Base-by-base conservation (phyloP, 2,888 invertebrate genomes). In the Heteromurus nitidus region DNA sequence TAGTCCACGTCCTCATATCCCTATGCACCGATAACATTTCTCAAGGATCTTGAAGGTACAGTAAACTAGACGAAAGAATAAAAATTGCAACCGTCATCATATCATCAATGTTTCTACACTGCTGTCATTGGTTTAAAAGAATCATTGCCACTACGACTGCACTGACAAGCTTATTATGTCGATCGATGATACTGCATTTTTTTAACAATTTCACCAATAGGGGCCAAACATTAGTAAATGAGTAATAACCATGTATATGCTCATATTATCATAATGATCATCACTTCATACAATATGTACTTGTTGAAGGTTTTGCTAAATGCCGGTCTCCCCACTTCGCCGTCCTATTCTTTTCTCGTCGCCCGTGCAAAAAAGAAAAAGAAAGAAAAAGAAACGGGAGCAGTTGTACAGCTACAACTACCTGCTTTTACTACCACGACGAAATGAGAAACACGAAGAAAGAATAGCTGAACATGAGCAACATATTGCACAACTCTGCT, bases 361-460 rank as follows among this genome's bases (percentile, higher is more conserved):
- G n/a, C n/a, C n/a, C n/a, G n/a, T n/a, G n/a, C n/a, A n/a, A n/a
- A n/a, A n/a, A n/a, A n/a, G n/a, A n/a, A n/a, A n/a, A n/a, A n/a
- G n/a, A n/a, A 62, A 62, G 31, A 67, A 44, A 44, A n/a, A 67
- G 47, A 67, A 67, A 67, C 67, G 67, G 67, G 67, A 67, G 67
- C 67, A 67, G 67, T 67, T 67, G 67, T 67, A 67, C 60, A 55
- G 22, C 18, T 20, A 55, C 50, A 22, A 20, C 9, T 20, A 55
- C 22, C 2, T 20, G 13, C 2, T 55, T 36, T 36, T 36, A 13
- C 36, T 5, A 36, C 13, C 7, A 36, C 13, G 36, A 36, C 13
- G 5, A 5, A 36, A n/a, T n/a, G 36, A 13, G 36, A 36, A 36
- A 36, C 36, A 36, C 13, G 36, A 36, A 9, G 36, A 36, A 36